Conservation (phyloP, 53 echinoderm and acorn worm genomes). For the Echinarachnius parma region DNA sequence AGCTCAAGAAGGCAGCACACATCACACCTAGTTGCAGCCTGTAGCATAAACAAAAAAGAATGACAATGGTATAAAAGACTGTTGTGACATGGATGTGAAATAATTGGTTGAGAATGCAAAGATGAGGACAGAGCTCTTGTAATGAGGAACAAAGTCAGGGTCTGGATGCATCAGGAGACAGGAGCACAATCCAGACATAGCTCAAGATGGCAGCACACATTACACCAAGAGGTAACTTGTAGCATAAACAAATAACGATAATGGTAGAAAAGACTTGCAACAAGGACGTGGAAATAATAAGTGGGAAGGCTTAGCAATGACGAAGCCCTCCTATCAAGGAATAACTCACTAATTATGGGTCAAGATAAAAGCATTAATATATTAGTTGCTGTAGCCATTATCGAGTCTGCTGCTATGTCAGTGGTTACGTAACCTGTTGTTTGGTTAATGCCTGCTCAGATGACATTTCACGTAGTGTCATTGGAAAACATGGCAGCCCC, state of each 20-base stretch:
- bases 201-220: constrained; percentile 60
- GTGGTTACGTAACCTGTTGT: too few species aligned
- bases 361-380: too few species aligned
- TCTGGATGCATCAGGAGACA: constrained; percentile 79
- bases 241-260: constrained; percentile 4
- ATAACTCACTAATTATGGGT: too few species aligned
- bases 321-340: constrained; percentile 78
- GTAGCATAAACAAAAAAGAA: neutral
- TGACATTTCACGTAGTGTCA: too few species aligned
- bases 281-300: too few species aligned
- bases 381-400: too few species aligned
- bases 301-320: constrained; percentile 62
- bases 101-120: constrained; percentile 72
- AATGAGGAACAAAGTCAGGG: constrained; percentile 69
- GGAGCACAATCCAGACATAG: constrained; percentile 73
- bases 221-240: constrained; percentile 76
- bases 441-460: too few species aligned
- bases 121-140: constrained; percentile 65
- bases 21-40: constrained; percentile 79
- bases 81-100: too few species aligned
- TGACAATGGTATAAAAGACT: too few species aligned
- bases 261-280: too few species aligned
- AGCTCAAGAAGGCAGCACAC: constrained; percentile 62
- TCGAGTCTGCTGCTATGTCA: too few species aligned
- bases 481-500: too few species aligned